Conservation (phyloP, 2,888 invertebrate genomes). For the Nineta flava region DNA sequence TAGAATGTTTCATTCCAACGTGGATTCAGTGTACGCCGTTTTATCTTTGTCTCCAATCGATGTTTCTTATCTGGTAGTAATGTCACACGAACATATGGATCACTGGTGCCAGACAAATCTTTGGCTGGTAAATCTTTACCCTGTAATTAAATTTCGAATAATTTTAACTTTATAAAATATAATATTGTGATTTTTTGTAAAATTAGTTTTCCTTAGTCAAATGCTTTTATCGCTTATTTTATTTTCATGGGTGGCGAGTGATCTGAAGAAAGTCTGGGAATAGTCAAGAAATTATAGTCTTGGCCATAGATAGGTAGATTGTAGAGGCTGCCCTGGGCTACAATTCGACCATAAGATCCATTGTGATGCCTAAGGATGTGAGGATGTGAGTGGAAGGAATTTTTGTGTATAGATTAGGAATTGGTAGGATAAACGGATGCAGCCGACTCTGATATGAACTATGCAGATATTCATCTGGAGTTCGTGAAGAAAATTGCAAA, state of each 20-base stretch:
- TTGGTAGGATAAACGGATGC: no score
- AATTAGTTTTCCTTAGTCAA: background rate
- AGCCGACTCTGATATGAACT: no score
- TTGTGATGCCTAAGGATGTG: no score
- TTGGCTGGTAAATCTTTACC: conserved; percentile 90
- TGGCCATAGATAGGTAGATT: no score
- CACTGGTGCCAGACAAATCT: conserved; percentile 81
- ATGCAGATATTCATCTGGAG: no score
- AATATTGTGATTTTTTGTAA: background rate
- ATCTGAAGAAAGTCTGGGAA: no score
- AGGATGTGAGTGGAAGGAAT: no score
- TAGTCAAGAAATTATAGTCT: no score
- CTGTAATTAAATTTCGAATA: conserved; percentile 30
- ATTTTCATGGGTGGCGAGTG: background rate
- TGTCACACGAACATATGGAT: conserved; percentile 82
- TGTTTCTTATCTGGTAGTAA: conserved; percentile 84
- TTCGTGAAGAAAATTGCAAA: no score
- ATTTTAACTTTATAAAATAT: background rate
- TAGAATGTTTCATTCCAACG: conserved; percentile 91
- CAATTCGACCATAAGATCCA: no score
- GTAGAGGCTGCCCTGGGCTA: no score
- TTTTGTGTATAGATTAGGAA: no score
- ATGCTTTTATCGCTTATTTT: background rate
- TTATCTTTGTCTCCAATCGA: conserved; percentile 83
- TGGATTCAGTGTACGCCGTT: conserved; percentile 76